phyloP scores from a whole-genome alignment of 2,113 vertebrate genomes.

The Mobula birostris region DNA sequence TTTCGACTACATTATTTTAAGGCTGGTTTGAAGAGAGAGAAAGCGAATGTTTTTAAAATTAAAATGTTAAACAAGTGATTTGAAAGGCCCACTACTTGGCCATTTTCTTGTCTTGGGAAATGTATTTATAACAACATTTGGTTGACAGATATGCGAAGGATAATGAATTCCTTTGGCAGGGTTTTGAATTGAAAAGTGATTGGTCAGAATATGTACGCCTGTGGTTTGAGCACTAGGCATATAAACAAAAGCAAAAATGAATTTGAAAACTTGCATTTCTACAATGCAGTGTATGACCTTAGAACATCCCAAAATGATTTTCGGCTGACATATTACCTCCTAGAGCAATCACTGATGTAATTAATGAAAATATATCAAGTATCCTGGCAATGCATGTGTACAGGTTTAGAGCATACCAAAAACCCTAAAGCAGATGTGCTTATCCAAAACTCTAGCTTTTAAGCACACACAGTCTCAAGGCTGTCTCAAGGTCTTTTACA shows the following conservation, averaged over 20 bases:
- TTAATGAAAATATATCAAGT: conserved; percentile 13
- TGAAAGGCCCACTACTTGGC: not conserved
- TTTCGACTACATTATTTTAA: not conserved
- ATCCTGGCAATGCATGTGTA: not conserved
- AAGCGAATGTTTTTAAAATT: not conserved
- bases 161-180: not conserved
- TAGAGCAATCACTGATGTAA: conserved; percentile 5
- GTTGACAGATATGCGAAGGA: not conserved
- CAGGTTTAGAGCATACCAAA: not conserved
- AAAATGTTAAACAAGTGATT: not conserved
- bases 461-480: conserved; percentile 17
- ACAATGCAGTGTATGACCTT: not conserved
- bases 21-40: not conserved
- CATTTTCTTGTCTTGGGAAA: not conserved
- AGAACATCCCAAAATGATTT: not conserved
- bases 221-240: not conserved
- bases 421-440: conserved; percentile 12
- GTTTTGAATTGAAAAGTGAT: not conserved
- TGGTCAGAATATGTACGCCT: not conserved
- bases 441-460: not conserved
- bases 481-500: not conserved
- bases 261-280: not conserved
- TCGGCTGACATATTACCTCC: not conserved
- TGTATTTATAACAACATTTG: not conserved
- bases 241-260: not conserved